phyloP scores from a whole-genome alignment of 1,140 invertebrate genomes.

The Nasonia longicornis region DNA sequence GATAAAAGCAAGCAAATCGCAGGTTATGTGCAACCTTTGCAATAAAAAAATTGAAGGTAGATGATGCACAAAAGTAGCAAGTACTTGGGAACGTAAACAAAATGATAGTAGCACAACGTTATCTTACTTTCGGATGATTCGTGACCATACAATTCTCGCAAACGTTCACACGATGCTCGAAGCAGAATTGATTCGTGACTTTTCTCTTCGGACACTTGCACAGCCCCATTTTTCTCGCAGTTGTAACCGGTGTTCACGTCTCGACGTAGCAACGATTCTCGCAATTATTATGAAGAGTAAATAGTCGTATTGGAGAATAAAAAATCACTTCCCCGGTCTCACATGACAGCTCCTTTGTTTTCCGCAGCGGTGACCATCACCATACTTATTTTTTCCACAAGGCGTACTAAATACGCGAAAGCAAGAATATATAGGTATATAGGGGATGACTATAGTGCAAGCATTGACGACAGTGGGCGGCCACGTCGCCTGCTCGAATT shows the following conservation, averaged over 20 bases:
- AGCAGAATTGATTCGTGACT: constrained; percentile 98
- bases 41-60: not conserved
- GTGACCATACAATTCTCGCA: constrained; percentile 98
- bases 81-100: not conserved
- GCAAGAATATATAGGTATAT: not conserved
- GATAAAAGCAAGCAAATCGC: not conserved
- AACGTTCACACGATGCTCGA: constrained; percentile 98
- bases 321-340: constrained; percentile 23
- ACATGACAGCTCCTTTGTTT: constrained; percentile 37
- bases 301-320: not conserved
- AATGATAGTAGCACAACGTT: constrained; percentile 1
- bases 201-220: constrained; percentile 97
- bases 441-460: not conserved
- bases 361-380: constrained; percentile 2
- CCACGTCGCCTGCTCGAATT: constrained; percentile 55
- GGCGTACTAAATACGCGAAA: not conserved
- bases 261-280: not conserved
- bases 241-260: not conserved
- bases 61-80: not conserved
- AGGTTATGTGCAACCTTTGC: not conserved
- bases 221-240: constrained; percentile 82
- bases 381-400: constrained; percentile 42
- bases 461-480: constrained; percentile 7
- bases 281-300: not conserved
- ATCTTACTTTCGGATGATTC: constrained; percentile 90